Percentiles rank a stretch among this genome's conserved stretches.
Conservation (phyloP, 2,888 invertebrate species). For the Gastrophysa polygoni region DNA sequence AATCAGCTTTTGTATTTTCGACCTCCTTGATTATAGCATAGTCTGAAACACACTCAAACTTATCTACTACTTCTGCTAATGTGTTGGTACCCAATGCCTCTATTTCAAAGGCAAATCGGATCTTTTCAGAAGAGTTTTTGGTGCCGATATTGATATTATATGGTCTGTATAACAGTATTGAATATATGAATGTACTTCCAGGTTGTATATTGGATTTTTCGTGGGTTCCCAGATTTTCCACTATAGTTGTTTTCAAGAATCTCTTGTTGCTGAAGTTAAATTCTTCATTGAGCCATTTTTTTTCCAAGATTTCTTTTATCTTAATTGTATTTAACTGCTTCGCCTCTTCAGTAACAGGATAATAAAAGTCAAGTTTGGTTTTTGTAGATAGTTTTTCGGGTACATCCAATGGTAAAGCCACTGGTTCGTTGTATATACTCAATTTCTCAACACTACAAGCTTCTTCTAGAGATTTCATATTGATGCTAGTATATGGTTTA, state of each 20-base stretch:
- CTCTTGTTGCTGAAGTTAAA: constrained; percentile 26
- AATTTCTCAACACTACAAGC: constrained; percentile 27
- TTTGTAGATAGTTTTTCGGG: constrained; percentile 27
- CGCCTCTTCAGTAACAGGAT: constrained; percentile 22
- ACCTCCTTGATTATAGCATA: constrained; percentile 66
- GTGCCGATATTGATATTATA: constrained; percentile 32
- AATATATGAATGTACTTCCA: constrained; percentile 41
- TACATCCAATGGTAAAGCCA: constrained; percentile 22
- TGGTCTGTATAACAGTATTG: constrained; percentile 42
- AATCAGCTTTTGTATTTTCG: constrained; percentile 53
- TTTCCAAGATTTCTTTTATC: constrained; percentile 23
- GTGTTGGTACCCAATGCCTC: constrained; percentile 70
- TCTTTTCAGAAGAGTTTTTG: constrained; percentile 42
- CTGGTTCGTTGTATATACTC: constrained; percentile 22
- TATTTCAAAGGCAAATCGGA: constrained; percentile 64
- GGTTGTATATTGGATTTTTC: constrained; percentile 36
- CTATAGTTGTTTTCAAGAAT: constrained; percentile 27
- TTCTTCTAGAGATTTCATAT: constrained; percentile 16
- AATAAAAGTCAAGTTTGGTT: constrained; percentile 24
- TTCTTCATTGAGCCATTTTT: constrained; percentile 15
- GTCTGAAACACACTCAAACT: constrained; percentile 77
- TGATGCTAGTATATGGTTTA: neutral
- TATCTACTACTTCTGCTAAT: constrained; percentile 75
- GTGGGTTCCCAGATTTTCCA: constrained; percentile 7
- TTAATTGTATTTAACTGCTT: constrained; percentile 26